Evolutionary conservation across 2,113 vertebrate genomes (phyloP).

Genomic region (Gobio gobio): DNA sequence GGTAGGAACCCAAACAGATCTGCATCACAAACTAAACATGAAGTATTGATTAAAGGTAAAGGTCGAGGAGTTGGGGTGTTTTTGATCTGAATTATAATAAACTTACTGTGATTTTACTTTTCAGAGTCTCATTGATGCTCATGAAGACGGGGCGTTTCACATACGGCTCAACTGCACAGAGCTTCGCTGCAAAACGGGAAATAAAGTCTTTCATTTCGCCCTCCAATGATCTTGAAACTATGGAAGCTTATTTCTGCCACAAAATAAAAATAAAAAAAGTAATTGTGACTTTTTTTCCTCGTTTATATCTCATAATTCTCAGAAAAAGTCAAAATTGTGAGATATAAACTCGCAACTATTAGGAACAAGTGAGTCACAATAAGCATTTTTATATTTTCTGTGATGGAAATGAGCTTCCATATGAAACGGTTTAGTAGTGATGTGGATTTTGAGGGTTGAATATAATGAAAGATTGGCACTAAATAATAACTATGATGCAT

Average conservation of each 20-base stretch:
- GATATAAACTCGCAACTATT: not conserved
- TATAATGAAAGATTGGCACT: not conserved
- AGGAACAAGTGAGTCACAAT: not conserved
- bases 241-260: too few species aligned
- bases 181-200: constrained; percentile 88
- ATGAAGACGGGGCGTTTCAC: constrained; percentile 80
- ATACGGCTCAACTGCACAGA: constrained; percentile 78
- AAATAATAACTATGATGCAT: not conserved
- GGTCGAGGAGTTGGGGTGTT: not conserved
- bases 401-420: not conserved
- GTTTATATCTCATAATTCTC: too few species aligned
- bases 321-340: not conserved
- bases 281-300: too few species aligned
- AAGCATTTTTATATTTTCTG: not conserved
- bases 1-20: constrained; percentile 69
- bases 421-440: not conserved
- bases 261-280: too few species aligned
- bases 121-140: constrained; percentile 82
- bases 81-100: constrained; percentile 30
- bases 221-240: constrained; percentile 59
- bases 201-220: constrained; percentile 87
- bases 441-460: not conserved
- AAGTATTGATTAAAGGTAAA: not conserved
- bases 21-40: not conserved
- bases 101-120: not conserved